Conservation (phyloP, 2,888 invertebrate genomes). For the Sphaeridia pumilis region DNA sequence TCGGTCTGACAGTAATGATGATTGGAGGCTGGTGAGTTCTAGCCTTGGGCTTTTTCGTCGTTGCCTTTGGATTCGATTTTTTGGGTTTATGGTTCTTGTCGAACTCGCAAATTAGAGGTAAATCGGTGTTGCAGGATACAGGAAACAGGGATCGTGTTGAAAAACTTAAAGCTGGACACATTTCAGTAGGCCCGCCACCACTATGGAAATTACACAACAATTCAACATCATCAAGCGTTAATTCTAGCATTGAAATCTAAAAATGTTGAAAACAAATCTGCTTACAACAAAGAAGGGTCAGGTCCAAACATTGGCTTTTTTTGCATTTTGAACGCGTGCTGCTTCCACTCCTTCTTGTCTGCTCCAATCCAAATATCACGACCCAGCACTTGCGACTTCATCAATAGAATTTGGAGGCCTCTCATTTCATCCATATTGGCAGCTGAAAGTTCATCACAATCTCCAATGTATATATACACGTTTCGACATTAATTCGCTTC, state of each 20-base stretch:
- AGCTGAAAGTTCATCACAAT: no score
- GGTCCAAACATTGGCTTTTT: constrained; percentile 16
- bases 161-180: constrained; percentile 28
- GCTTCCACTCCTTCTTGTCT: constrained; percentile 32
- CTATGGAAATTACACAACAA: constrained; percentile 10
- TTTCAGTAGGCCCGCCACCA: constrained; percentile 32
- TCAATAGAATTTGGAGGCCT: constrained; percentile 25
- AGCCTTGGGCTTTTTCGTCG: no score
- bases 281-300: constrained; percentile 16
- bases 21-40: constrained; percentile 10
- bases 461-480: no score
- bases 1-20: constrained; percentile 9
- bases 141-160: constrained; percentile 26
- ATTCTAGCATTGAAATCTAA: not conserved
- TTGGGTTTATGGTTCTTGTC: constrained; percentile 8
- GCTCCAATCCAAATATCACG: constrained; percentile 31
- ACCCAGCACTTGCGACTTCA: constrained; percentile 20
- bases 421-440: constrained; percentile 30
- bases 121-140: constrained; percentile 19
- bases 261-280: no score
- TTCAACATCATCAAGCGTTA: not conserved
- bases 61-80: not conserved
- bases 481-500: no score
- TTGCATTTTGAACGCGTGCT: constrained; percentile 26
- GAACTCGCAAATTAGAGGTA: constrained; percentile 34